Evolutionary conservation across 1,140 invertebrate genomes (phyloP).

Genomic region (Anastrepha ludens): DNA sequence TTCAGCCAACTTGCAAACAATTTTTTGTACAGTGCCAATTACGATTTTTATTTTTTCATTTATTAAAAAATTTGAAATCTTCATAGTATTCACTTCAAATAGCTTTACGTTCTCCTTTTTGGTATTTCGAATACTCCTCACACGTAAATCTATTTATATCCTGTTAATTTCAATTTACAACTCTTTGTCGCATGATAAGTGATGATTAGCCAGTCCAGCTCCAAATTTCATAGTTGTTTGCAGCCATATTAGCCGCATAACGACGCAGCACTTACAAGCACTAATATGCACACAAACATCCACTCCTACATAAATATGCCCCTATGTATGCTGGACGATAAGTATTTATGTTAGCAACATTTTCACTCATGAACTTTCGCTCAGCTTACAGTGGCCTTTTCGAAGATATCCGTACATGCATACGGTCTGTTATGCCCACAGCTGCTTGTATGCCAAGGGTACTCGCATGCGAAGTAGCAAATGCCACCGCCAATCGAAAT

Average conservation of each 20-base stretch:
- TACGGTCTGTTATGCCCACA: neutral
- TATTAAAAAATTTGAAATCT: too few relatives aligned
- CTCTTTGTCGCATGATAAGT: too few relatives aligned
- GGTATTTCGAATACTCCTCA: too few relatives aligned
- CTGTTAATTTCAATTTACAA: too few relatives aligned
- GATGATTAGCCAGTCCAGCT: too few relatives aligned
- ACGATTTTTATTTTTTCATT: too few relatives aligned
- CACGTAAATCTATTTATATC: too few relatives aligned
- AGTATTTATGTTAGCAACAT: neutral
- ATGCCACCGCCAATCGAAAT: constrained; percentile 19
- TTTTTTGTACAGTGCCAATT: too few relatives aligned
- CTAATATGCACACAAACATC: constrained; percentile 12
- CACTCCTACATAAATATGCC: neutral
- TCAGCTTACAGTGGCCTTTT: neutral
- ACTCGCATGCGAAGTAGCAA: neutral
- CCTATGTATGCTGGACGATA: neutral
- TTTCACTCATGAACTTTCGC: constrained; percentile 21
- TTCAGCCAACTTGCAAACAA: too few relatives aligned
- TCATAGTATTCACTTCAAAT: too few relatives aligned
- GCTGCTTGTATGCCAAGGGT: neutral
- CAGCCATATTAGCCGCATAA: constrained; percentile 8
- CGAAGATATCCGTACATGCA: neutral
- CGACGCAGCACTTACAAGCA: neutral
- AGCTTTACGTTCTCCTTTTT: too few relatives aligned
- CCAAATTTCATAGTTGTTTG: neutral